Conservation (phyloP, 1,140 invertebrate genomes). For the Brachystomella parvula region DNA sequence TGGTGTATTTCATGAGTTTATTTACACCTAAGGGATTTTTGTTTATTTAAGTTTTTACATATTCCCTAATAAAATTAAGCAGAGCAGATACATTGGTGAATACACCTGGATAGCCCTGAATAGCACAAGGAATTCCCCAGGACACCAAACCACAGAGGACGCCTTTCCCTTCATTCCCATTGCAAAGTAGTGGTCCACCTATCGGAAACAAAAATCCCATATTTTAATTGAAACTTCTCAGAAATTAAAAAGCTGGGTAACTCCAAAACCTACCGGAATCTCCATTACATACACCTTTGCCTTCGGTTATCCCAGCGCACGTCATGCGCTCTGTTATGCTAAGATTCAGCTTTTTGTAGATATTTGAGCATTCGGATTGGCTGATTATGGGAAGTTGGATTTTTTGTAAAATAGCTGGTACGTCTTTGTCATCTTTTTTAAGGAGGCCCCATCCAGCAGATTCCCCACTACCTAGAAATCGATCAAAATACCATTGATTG, state of each 20-base stretch:
- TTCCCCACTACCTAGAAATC: background rate
- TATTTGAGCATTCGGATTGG: background rate
- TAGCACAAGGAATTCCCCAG: conserved; percentile 3
- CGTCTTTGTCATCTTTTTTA: background rate
- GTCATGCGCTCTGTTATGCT: background rate
- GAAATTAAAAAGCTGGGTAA: background rate
- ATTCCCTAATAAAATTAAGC: background rate
- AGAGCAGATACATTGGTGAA: background rate
- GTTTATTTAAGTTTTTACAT: too few species aligned
- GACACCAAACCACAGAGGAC: conserved; percentile 3
- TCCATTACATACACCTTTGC: background rate
- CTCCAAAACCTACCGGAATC: conserved; percentile 3
- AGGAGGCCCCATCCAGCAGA: background rate
- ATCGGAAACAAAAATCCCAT: background rate
- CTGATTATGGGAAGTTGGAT: background rate
- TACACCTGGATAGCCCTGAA: background rate
- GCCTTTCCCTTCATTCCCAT: background rate
- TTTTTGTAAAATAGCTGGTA: background rate
- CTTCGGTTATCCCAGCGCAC: background rate
- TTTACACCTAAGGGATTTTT: too few species aligned
- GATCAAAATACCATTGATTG: too few species aligned
- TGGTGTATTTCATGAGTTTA: too few species aligned
- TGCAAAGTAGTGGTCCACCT: background rate
- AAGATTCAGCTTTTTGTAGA: background rate
- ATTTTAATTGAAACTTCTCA: background rate